These are phyloP conservation scores for Tachuris rubrigastra DNA, from an alignment of 2,113 vertebrate genomes.

Conservation along the genomic window DNA sequence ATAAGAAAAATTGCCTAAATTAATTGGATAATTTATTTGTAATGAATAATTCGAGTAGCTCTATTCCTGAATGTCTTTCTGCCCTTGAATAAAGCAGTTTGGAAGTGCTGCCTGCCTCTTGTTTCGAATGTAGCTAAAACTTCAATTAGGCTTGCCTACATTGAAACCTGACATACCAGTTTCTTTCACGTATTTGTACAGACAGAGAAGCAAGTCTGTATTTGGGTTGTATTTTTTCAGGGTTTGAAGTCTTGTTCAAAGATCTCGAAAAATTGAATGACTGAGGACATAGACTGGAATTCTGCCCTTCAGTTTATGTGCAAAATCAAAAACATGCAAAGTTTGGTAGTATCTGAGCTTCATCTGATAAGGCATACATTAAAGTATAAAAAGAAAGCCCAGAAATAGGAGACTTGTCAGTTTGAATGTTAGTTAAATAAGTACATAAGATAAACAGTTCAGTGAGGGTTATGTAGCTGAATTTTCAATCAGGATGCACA, in stretches of 20 bases:
- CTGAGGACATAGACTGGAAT: slow-evolving; percentile 80
- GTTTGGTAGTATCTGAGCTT: slow-evolving; percentile 77
- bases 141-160: slow-evolving; percentile 76
- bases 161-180: slow-evolving; percentile 74
- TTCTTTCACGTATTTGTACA: slow-evolving; percentile 80
- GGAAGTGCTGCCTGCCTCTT: slow-evolving; percentile 65
- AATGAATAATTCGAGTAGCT: slow-evolving; percentile 56
- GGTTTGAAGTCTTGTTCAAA: slow-evolving; percentile 85
- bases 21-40: slow-evolving; percentile 67
- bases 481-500: slow-evolving; percentile 76
- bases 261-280: slow-evolving; percentile 78
- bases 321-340: slow-evolving; percentile 86
- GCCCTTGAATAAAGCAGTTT: slow-evolving; percentile 71
- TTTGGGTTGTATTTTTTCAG: slow-evolving; percentile 80
- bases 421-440: slow-evolving; percentile 86
- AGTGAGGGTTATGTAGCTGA: slow-evolving; percentile 80
- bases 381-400: slow-evolving; percentile 77
- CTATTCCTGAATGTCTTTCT: slow-evolving; percentile 65
- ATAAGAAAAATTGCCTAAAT: slow-evolving; percentile 50
- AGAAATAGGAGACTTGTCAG: slow-evolving; percentile 81
- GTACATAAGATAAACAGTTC: slow-evolving; percentile 84
- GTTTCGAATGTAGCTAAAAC: slow-evolving; percentile 72
- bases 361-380: slow-evolving; percentile 77
- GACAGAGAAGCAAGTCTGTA: slow-evolving; percentile 73
- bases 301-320: slow-evolving; percentile 82